Percentiles rank a stretch among this genome's conserved stretches.
Conservation (phyloP, 2,113 vertebrate species). For the Cromileptes altivelis region DNA sequence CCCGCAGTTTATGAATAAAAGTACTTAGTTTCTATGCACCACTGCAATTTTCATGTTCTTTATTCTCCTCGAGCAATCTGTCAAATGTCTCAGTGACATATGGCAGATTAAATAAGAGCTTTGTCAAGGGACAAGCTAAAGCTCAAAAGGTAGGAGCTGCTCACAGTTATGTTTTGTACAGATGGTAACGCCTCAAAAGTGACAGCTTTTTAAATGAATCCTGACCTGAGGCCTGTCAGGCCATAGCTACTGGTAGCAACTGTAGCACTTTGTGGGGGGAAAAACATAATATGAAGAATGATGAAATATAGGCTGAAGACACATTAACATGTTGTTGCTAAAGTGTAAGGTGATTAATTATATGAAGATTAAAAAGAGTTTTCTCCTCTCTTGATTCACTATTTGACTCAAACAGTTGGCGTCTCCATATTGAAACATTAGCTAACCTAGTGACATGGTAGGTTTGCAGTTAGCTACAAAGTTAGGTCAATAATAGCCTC, state of each 20-base stretch:
- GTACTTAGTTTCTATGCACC: neutral
- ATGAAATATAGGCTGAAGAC: neutral
- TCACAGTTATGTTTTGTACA: neutral
- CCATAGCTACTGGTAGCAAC: neutral
- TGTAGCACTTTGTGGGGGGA: neutral
- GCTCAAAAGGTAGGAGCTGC: neutral
- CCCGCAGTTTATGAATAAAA: neutral
- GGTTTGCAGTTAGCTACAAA: neutral
- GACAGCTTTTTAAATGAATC: neutral
- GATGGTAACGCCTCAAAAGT: neutral
- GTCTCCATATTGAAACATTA: neutral
- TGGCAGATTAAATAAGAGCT: neutral
- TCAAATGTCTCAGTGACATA: neutral
- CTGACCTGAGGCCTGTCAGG: neutral
- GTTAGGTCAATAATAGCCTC: no score
- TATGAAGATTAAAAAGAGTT: neutral
- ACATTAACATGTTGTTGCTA: neutral
- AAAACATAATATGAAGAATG: neutral
- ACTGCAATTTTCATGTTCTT: neutral
- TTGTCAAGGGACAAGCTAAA: neutral
- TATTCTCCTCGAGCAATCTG: neutral
- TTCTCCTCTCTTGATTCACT: neutral
- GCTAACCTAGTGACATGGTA: neutral
- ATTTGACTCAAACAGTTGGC: neutral
- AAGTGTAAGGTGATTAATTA: neutral